These are phyloP conservation scores for Selene dorsalis DNA, from an alignment of 2,797 vertebrate genomes.

Conservation along the genomic window DNA sequence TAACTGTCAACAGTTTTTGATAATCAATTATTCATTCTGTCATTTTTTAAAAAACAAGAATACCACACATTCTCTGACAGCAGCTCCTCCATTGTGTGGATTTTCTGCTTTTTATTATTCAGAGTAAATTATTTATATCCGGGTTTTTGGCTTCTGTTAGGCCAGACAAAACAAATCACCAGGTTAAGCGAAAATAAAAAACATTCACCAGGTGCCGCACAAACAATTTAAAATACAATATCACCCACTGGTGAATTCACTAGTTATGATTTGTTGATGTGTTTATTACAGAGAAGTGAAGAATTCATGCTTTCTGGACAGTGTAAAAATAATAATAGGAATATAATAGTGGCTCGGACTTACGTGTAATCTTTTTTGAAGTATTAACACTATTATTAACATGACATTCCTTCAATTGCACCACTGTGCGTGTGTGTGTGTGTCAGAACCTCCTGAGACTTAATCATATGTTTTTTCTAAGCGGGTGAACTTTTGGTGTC, in stretches of 20 bases:
- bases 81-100: background rate
- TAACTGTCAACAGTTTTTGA: background rate
- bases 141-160: background rate
- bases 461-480: conserved; percentile 14
- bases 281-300: background rate
- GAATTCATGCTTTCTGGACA: background rate
- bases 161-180: background rate
- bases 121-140: background rate
- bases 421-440: background rate
- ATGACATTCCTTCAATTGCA: background rate
- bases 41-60: too few relatives aligned
- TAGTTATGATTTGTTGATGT: background rate
- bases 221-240: background rate
- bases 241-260: background rate
- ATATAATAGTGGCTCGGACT: too few relatives aligned
- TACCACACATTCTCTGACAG: too few relatives aligned
- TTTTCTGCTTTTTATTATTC: background rate
- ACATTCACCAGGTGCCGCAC: background rate
- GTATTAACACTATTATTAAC: conserved; percentile 2
- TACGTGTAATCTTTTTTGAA: too few relatives aligned
- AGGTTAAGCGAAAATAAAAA: background rate
- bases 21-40: too few relatives aligned
- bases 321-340: background rate
- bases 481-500: background rate
- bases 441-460: conserved; percentile 9